phyloP scores from a whole-genome alignment of 2,113 vertebrate genomes.

The Platichthys flesus region DNA sequence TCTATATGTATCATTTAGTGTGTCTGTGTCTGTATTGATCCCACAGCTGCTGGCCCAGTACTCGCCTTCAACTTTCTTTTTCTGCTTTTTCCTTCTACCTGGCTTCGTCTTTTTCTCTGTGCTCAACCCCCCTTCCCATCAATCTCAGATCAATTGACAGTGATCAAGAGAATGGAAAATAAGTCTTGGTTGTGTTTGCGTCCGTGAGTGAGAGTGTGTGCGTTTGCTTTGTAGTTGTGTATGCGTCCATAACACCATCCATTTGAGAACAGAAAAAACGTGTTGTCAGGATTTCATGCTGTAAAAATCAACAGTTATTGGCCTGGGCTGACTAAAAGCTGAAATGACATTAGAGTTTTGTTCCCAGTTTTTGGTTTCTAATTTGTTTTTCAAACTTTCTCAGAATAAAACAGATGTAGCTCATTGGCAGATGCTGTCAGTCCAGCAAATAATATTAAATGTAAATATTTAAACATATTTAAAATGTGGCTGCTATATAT shows the following conservation, averaged over 20 bases:
- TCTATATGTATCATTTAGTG: conserved; percentile 62
- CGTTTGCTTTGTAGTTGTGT: background rate
- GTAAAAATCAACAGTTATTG: background rate
- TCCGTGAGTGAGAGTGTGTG: background rate
- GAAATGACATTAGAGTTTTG: conserved; percentile 13
- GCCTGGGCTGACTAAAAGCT: too few relatives aligned
- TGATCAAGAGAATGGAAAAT: conserved; percentile 19
- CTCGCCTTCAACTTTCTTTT: conserved; percentile 36
- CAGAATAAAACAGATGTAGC: background rate
- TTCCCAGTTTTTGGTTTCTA: background rate
- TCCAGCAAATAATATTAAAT: background rate
- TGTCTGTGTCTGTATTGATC: conserved; percentile 64
- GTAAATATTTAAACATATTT: background rate
- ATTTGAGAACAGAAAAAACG: background rate
- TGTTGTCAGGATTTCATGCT: too few relatives aligned
- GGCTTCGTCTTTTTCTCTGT: conserved; percentile 37
- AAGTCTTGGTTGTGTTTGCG: conserved; percentile 6
- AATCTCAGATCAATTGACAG: conserved; percentile 38
- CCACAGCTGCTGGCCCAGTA: conserved; percentile 52
- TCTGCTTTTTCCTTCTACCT: conserved; percentile 39
- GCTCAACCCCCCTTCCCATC: conserved; percentile 19
- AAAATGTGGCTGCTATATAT: background rate
- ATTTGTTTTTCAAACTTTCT: background rate
- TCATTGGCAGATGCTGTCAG: background rate
- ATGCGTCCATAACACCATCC: background rate